Evolutionary conservation across 2,113 vertebrate genomes (phyloP), one percentile per base, ranked within the genome.

Genomic region (Otis tarda): DNA sequence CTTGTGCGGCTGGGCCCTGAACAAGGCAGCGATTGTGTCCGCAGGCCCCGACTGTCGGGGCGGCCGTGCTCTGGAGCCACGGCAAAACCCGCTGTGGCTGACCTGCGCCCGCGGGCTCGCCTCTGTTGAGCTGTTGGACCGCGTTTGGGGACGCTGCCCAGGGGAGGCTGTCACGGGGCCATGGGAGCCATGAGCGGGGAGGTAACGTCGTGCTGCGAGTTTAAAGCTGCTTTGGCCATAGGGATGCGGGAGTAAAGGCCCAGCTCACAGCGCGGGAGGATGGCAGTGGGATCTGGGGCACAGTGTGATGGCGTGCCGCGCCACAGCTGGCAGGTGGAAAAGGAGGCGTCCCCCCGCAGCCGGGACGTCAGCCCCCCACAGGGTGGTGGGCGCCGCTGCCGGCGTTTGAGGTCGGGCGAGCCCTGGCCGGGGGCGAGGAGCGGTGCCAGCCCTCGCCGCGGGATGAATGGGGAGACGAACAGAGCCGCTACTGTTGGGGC

Each of bases 11-110:
- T 28, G 57, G 45, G 60, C 78, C 85, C 81, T 43, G 14, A 64
- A 97, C 94, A 97, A 96, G 92, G 95, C 88, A 47, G 70, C 24
- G 2, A 97, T 97, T 97, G 96, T 97, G 84, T 83, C 82, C 1
- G 1, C 3, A 39, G 61, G 85, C 89, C 81, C 78, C 25, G 18
- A 65, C 14, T 3, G 50, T 61, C 1, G 1, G 56, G 74, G 73
- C 5, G 0, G 80, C 71, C 2, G 0, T 12, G 8, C 41, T 63
- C 73, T 15, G 1, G 12, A 78, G 73, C 52, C 3, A 1, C 12
- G 3, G 41, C 7, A 52, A 68, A 83, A 80, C 37, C 4, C 1
- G 28, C 86, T 69, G 69, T 25, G 1, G 25, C 43, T 25, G 14
- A 21, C 68, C 78, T 28, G 1, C 4, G 6, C 64, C 53, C 19